phyloP scores from a whole-genome alignment of 2,888 invertebrate genomes.

The Syrista parreyssii region DNA sequence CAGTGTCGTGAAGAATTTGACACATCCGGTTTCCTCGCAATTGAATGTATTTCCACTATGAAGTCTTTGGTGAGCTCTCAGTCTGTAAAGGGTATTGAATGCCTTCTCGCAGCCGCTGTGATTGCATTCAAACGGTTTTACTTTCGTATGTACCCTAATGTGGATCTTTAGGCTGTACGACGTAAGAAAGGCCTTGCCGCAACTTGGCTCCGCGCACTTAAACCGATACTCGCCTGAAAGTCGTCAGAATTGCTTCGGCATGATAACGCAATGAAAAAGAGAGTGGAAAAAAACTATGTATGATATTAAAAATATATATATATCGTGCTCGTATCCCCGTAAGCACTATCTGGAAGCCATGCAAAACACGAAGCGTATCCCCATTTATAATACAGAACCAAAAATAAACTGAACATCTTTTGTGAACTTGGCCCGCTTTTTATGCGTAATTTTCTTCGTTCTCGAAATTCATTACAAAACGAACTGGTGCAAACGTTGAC shows the following conservation, averaged over 20 bases:
- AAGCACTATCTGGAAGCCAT: slow-evolving; percentile 50
- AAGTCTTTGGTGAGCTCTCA: slow-evolving; percentile 89
- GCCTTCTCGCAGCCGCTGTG: slow-evolving; percentile 88
- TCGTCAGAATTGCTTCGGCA: slow-evolving; percentile 48
- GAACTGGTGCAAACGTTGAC: too few species aligned
- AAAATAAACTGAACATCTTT: too few species aligned
- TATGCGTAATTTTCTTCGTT: too few species aligned
- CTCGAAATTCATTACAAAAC: too few species aligned
- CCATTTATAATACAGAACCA: too few species aligned
- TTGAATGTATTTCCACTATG: slow-evolving; percentile 96
- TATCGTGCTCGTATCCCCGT: too few species aligned
- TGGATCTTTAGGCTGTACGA: slow-evolving; percentile 96
- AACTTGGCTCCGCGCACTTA: slow-evolving; percentile 87
- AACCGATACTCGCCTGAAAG: slow-evolving; percentile 92
- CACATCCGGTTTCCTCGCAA: slow-evolving; percentile 84
- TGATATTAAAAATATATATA: too few species aligned
- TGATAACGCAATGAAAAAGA: slow-evolving; percentile 25
- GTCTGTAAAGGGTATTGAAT: slow-evolving; percentile 92
- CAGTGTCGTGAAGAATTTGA: slow-evolving; percentile 92
- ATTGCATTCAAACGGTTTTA: slow-evolving; percentile 90
- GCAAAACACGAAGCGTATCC: slow-evolving; percentile 47
- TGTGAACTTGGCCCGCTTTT: too few species aligned
- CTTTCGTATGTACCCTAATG: slow-evolving; percentile 91
- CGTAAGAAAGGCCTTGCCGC: slow-evolving; percentile 93
- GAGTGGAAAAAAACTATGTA: too few species aligned